Conservation (phyloP, 1,140 invertebrate species). For the Zaprionus vittiger region DNA sequence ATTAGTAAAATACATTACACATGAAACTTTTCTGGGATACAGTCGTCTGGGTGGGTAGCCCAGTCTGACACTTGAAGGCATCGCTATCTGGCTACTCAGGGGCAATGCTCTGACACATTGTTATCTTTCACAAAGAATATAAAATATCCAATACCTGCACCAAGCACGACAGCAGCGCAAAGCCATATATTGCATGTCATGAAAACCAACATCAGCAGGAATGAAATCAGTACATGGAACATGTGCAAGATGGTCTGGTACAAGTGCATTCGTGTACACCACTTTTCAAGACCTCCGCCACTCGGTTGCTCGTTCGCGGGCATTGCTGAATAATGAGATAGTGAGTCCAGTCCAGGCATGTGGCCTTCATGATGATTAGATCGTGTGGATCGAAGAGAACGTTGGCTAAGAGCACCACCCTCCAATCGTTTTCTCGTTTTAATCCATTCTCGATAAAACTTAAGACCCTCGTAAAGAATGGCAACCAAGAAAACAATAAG, state of each 20-base stretch:
- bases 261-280: slow-evolving; percentile 85
- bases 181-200: slow-evolving; percentile 94
- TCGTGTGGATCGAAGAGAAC: background rate
- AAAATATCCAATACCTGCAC: slow-evolving; percentile 95
- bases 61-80: background rate
- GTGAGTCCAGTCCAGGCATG: too few relatives aligned
- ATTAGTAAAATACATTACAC: slow-evolving; percentile 79
- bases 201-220: slow-evolving; percentile 98
- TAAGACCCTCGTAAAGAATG: slow-evolving; percentile 61
- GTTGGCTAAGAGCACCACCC: slow-evolving; percentile 11
- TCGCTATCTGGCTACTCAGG: slow-evolving; percentile 36
- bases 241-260: slow-evolving; percentile 95
- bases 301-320: background rate
- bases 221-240: slow-evolving; percentile 94
- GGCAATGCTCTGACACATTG: slow-evolving; percentile 60
- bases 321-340: background rate
- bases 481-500: slow-evolving; percentile 57
- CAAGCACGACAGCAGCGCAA: slow-evolving; percentile 93
- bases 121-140: slow-evolving; percentile 88
- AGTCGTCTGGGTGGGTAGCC: too few relatives aligned
- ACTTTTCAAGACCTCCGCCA: background rate
- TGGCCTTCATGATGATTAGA: too few relatives aligned
- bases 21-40: background rate
- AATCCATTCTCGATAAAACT: slow-evolving; percentile 58
- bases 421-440: slow-evolving; percentile 21